phyloP scores from a whole-genome alignment of 1,140 invertebrate species.

The Tetramorium parvispinum region DNA sequence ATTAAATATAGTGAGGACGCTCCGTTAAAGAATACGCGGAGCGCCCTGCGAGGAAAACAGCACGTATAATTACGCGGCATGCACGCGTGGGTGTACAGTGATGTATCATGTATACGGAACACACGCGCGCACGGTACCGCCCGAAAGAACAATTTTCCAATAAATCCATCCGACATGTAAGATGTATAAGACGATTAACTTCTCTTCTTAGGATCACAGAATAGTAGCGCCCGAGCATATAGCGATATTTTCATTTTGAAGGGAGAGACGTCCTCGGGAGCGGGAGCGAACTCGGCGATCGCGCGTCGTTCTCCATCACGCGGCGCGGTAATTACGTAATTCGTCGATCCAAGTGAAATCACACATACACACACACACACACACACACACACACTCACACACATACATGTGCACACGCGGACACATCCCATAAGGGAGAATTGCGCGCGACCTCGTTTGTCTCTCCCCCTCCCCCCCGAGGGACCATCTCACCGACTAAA shows the following conservation, averaged over 20 bases:
- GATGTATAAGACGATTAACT: conserved; percentile 64
- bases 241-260: conserved; percentile 74
- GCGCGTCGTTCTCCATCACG: neutral
- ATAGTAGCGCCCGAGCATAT: conserved; percentile 81
- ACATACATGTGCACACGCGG: no score
- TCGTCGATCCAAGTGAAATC: neutral
- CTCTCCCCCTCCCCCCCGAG: conserved; percentile 38
- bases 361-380: no score
- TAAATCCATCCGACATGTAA: conserved; percentile 58
- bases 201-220: conserved; percentile 79
- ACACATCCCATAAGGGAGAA: neutral
- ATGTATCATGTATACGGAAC: conserved; percentile 71
- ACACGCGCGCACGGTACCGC: conserved; percentile 13
- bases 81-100: conserved; percentile 63
- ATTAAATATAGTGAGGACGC: conserved; percentile 46
- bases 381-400: neutral
- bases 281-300: neutral
- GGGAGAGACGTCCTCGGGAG: conserved; percentile 70
- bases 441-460: conserved; percentile 32
- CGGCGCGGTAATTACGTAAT: neutral
- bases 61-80: conserved; percentile 49
- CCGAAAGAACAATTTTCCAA: conserved; percentile 71
- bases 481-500: conserved; percentile 68
- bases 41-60: conserved; percentile 48
- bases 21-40: neutral